phyloP scores from a whole-genome alignment of 2,797 vertebrate species.

The Prionace glauca region DNA sequence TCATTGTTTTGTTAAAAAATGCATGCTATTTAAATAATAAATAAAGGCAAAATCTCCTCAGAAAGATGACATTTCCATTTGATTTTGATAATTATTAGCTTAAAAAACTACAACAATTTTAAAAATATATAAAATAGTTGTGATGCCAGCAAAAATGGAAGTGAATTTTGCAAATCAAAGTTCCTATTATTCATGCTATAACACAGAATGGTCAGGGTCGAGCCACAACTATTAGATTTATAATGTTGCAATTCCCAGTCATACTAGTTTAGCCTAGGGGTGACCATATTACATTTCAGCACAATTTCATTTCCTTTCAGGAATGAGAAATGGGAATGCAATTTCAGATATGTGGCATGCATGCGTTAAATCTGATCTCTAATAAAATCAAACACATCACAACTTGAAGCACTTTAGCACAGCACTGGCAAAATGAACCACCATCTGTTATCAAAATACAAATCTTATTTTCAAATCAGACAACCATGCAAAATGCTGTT shows the following conservation, averaged over 20 bases:
- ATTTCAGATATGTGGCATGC: conserved; percentile 92
- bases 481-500: conserved; percentile 63
- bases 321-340: conserved; percentile 95
- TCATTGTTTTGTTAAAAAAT: neutral
- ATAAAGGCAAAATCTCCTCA: neutral
- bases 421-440: conserved; percentile 81
- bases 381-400: conserved; percentile 98
- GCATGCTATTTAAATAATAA: conserved; percentile 8
- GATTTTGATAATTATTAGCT: conserved; percentile 26
- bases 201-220: conserved; percentile 73
- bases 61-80: conserved; percentile 18
- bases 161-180: conserved; percentile 70
- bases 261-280: conserved; percentile 92
- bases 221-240: conserved; percentile 99
- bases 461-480: conserved; percentile 83
- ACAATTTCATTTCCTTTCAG: conserved; percentile 98
- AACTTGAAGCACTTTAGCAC: conserved; percentile 84
- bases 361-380: conserved; percentile 97
- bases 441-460: conserved; percentile 86
- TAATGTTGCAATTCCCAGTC: conserved; percentile 95
- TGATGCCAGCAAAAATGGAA: conserved; percentile 67
- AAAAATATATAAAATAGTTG: conserved; percentile 20
- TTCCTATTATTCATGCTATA: conserved; percentile 70
- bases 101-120: neutral
- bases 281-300: conserved; percentile 99